These are phyloP conservation scores for Drosophila acutilabella DNA, from an alignment of 2,888 invertebrate species.

Conservation along the genomic window DNA sequence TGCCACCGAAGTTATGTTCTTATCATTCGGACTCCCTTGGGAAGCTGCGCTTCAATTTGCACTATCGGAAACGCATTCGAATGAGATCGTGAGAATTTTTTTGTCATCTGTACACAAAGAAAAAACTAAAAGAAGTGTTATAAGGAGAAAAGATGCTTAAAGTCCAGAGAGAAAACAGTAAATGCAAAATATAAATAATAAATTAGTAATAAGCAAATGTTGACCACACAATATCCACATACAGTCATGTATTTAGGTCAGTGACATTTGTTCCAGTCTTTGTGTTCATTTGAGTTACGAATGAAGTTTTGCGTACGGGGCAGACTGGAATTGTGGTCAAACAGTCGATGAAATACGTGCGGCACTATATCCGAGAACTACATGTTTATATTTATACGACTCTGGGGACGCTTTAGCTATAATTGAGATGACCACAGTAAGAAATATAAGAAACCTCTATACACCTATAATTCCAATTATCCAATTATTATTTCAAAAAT, in stretches of 20 bases:
- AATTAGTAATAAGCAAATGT: constrained; percentile 1
- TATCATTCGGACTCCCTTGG: constrained; percentile 43
- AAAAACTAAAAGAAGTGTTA: not conserved
- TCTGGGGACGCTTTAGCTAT: constrained; percentile 35
- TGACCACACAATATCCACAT: constrained; percentile 23
- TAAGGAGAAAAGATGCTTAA: not conserved
- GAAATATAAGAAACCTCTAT: too few relatives aligned
- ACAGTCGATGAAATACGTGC: constrained; percentile 41
- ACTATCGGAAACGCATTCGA: constrained; percentile 58
- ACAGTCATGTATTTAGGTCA: constrained; percentile 45
- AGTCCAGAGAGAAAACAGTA: too few relatives aligned
- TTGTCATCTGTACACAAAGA: constrained; percentile 4
- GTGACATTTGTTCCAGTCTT: constrained; percentile 35
- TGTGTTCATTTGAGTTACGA: constrained; percentile 50
- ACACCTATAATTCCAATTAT: too few relatives aligned
- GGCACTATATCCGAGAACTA: not conserved
- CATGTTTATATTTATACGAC: constrained; percentile 41
- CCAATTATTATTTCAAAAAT: too few relatives aligned
- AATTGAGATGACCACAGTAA: constrained; percentile 3
- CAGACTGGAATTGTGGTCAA: constrained; percentile 15
- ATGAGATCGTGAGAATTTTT: constrained; percentile 69
- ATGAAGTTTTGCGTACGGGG: not conserved
- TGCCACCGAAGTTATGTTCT: constrained; percentile 26
- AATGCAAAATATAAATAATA: too few relatives aligned
- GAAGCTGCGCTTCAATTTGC: constrained; percentile 54